Percentiles rank a stretch among this genome's conserved stretches.
Evolutionary conservation across 2,888 invertebrate genomes (phyloP).

Genomic region (Eremobia ochroleuca): DNA sequence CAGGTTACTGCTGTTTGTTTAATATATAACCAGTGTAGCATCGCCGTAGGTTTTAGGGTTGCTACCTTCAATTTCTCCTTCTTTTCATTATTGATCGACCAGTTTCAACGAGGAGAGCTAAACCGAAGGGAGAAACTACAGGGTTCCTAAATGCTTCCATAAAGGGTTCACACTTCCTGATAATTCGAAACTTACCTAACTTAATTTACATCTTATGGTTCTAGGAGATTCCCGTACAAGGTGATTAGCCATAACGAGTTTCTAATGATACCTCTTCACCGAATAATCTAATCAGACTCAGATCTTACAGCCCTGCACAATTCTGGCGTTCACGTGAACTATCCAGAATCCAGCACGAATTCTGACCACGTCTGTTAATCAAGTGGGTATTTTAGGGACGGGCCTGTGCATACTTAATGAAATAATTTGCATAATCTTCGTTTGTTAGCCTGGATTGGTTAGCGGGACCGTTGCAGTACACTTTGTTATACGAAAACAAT

Average conservation of each 20-base stretch:
- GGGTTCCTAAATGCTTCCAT: background rate
- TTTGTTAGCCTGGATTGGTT: conserved; percentile 67
- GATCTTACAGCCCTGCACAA: conserved; percentile 44
- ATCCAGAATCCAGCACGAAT: conserved; percentile 61
- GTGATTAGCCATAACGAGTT: conserved; percentile 17
- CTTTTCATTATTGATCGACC: background rate
- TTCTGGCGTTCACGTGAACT: conserved; percentile 54
- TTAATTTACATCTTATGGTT: background rate
- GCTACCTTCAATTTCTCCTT: background rate
- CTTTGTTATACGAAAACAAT: conserved; percentile 60
- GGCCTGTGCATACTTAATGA: conserved; percentile 70
- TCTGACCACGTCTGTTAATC: conserved; percentile 71
- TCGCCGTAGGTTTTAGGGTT: conserved; percentile 27
- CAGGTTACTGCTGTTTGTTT: conserved; percentile 48
- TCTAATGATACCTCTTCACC: conserved; percentile 8
- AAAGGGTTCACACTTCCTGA: background rate
- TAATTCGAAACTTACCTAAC: background rate
- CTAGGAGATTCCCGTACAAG: background rate
- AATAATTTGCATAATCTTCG: conserved; percentile 75
- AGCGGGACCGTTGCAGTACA: conserved; percentile 54
- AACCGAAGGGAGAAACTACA: background rate
- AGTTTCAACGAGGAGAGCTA: background rate
- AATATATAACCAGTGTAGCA: conserved; percentile 30
- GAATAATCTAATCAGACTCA: conserved; percentile 4
- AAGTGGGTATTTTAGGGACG: conserved; percentile 71